These are phyloP conservation scores for Apodemus agrarius DNA, from an alignment of 2,797 vertebrate genomes.

Conservation along the genomic window DNA sequence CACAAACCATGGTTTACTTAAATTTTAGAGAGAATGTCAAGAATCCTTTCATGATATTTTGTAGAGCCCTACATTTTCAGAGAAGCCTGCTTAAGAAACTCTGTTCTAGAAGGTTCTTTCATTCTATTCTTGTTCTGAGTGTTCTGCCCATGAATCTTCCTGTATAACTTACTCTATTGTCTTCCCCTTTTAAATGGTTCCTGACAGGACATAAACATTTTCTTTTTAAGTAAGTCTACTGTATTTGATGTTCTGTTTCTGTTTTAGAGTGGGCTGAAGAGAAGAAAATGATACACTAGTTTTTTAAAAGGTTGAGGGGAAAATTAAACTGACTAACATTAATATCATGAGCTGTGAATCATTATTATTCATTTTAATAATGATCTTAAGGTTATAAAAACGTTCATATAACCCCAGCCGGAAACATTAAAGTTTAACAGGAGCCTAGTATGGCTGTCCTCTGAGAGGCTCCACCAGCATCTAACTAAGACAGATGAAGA, in stretches of 20 bases:
- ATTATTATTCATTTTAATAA: neutral
- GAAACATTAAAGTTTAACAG: conserved; percentile 17
- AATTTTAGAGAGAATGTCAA: neutral
- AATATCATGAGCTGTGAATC: neutral
- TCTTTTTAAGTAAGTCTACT: neutral
- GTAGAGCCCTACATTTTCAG: neutral
- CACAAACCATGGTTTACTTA: neutral
- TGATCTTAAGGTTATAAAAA: conserved; percentile 11
- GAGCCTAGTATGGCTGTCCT: neutral
- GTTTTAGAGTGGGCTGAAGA: neutral
- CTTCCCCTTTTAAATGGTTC: neutral
- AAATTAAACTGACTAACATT: neutral
- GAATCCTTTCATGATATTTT: neutral
- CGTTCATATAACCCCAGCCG: neutral
- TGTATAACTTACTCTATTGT: neutral
- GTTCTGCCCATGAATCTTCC: neutral
- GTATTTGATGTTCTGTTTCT: conserved; percentile 6
- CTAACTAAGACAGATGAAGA: neutral
- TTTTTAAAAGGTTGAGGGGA: neutral
- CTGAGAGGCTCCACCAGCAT: neutral
- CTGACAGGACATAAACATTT: neutral
- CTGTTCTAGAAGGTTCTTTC: neutral
- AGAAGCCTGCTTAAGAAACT: neutral
- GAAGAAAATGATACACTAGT: neutral
- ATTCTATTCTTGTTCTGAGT: neutral